A percentile compares a stretch with the other conserved stretches of the same genome.
Evolutionary conservation across 2,888 invertebrate species (phyloP).

Genomic region (Sepioteuthis lessoniana): DNA sequence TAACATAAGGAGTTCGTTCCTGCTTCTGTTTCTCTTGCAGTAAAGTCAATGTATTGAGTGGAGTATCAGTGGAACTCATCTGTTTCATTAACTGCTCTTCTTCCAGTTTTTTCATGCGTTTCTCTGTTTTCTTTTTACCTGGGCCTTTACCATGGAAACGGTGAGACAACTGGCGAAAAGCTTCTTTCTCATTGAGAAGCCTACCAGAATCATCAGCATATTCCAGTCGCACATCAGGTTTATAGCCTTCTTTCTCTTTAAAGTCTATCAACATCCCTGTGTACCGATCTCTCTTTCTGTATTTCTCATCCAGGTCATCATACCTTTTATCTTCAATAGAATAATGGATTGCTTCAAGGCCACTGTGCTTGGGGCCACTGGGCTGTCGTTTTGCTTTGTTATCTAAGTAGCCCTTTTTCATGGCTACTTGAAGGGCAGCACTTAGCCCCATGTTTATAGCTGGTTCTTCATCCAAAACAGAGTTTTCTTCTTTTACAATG

Average conservation of each 20-base stretch:
- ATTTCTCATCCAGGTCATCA: slow-evolving; percentile 75
- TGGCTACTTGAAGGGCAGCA: slow-evolving; percentile 90
- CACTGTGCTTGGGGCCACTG: slow-evolving; percentile 79
- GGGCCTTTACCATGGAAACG: slow-evolving; percentile 99
- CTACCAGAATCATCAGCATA: slow-evolving; percentile 98
- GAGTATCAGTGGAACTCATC: slow-evolving; percentile 98
- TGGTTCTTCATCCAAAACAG: slow-evolving; percentile 92
- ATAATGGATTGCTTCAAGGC: slow-evolving; percentile 72
- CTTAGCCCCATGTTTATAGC: slow-evolving; percentile 91
- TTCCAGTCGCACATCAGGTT: slow-evolving; percentile 94
- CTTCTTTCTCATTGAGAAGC: slow-evolving; percentile 93
- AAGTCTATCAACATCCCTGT: slow-evolving; percentile 90
- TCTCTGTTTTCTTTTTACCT: slow-evolving; percentile 98
- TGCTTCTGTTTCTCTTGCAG: slow-evolving; percentile 96
- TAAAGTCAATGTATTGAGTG: slow-evolving; percentile 93
- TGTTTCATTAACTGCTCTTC: slow-evolving; percentile 97
- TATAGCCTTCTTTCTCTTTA: slow-evolving; percentile 90
- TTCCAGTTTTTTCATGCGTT: slow-evolving; percentile 92
- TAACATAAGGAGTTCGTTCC: slow-evolving; percentile 92
- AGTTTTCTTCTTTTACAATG: slow-evolving; percentile 74
- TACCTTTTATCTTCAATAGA: slow-evolving; percentile 75
- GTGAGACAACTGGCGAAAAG: slow-evolving; percentile 93
- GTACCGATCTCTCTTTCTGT: slow-evolving; percentile 71
- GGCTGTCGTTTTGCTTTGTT: slow-evolving; percentile 85
- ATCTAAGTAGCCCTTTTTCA: slow-evolving; percentile 94